Percentiles rank a stretch among this genome's conserved stretches.
phyloP scores from a whole-genome alignment of 2,113 vertebrate species.

The Promerops cafer region DNA sequence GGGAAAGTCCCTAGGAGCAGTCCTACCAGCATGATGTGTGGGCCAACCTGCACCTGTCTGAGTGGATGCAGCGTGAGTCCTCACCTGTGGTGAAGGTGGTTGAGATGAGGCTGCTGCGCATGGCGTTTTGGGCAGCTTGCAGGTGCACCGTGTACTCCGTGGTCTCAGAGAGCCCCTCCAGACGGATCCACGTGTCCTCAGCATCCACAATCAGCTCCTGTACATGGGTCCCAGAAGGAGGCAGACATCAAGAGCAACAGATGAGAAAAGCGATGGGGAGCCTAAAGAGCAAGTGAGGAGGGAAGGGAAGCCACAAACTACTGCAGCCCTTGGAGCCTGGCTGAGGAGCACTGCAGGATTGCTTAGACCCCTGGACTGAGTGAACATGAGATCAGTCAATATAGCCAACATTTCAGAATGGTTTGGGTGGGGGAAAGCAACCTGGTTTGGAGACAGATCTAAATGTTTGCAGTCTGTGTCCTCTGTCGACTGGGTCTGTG shows the following conservation, averaged over 20 bases:
- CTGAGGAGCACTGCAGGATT: neutral
- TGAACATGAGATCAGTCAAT: accelerated
- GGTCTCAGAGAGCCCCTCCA: conserved; percentile 91
- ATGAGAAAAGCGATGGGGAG: neutral
- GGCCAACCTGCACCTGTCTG: accelerated
- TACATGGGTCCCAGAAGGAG: neutral
- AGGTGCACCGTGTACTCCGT: conserved; percentile 88
- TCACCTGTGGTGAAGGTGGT: conserved; percentile 90
- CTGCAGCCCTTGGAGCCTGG: neutral
- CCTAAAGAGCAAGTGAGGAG: conserved; percentile 17
- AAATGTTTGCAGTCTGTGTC: neutral
- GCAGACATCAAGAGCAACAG: neutral
- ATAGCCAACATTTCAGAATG: neutral
- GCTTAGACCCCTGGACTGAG: neutral
- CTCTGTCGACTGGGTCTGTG: neutral
- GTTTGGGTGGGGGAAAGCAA: neutral
- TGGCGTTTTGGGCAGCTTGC: conserved; percentile 84
- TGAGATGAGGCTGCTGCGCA: conserved; percentile 79
- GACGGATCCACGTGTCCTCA: conserved; percentile 94
- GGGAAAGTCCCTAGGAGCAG: neutral
- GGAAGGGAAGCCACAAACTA: conserved; percentile 17
- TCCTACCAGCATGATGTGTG: neutral
- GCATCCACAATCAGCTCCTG: conserved; percentile 96
- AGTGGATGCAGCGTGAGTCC: accelerated
- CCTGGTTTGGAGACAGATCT: neutral